phyloP scores from a whole-genome alignment of 2,797 vertebrate species.

The Falco naumanni region DNA sequence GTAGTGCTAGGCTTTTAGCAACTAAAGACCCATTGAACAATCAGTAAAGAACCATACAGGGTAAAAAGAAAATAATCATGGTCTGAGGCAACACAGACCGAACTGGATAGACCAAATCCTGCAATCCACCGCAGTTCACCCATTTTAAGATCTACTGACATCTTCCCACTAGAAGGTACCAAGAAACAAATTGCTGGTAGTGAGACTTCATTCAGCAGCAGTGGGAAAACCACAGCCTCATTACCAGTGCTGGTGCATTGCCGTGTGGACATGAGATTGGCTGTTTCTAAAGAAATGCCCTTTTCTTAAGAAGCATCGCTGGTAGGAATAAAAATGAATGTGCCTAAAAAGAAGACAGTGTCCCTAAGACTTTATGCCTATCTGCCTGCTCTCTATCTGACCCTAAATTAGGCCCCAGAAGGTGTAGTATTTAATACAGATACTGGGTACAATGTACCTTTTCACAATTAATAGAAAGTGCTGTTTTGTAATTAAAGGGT shows the following conservation, averaged over 20 bases:
- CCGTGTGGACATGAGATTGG: neutral
- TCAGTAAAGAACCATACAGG: neutral
- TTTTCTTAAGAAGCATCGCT: conserved; percentile 12
- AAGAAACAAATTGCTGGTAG: neutral
- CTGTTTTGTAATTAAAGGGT: conserved; percentile 79
- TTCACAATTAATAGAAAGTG: conserved; percentile 74
- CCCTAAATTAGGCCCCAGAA: conserved; percentile 70
- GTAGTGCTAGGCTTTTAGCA: neutral
- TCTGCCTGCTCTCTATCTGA: conserved; percentile 62
- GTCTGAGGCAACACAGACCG: neutral
- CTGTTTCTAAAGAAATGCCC: conserved; percentile 28
- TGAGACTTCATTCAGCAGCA: neutral
- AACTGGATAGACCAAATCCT: neutral
- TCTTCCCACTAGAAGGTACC: neutral
- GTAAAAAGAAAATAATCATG: neutral
- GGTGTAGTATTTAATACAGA: conserved; percentile 69
- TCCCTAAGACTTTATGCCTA: conserved; percentile 36
- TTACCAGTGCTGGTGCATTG: neutral
- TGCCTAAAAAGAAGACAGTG: conserved; percentile 43
- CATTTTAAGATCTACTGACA: neutral
- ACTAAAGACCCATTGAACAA: neutral
- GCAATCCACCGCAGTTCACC: neutral
- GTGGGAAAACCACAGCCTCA: neutral
- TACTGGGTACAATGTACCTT: conserved; percentile 71
- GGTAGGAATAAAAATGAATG: neutral